phyloP scores from a whole-genome alignment of 2,888 invertebrate genomes.

The Pecten maximus region DNA sequence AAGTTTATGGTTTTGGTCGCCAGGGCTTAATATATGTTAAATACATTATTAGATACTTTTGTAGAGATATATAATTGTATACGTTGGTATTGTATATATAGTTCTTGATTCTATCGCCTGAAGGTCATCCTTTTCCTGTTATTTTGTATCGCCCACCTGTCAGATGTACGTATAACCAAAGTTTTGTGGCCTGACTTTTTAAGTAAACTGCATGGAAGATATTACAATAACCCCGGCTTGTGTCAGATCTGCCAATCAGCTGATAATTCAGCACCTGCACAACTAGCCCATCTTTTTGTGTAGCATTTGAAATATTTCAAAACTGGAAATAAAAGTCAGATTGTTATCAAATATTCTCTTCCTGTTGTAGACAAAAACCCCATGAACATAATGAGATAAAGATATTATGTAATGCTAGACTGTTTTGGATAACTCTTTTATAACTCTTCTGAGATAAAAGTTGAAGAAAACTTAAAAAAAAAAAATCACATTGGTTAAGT shows the following conservation, averaged over 20 bases:
- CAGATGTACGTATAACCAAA: background rate
- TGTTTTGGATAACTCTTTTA: background rate
- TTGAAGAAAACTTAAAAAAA: background rate
- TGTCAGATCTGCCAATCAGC: background rate
- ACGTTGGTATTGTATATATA: no score
- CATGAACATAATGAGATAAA: background rate
- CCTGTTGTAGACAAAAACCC: background rate
- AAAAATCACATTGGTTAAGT: background rate
- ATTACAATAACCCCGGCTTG: background rate
- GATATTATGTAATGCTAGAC: background rate
- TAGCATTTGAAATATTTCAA: conserved; percentile 30
- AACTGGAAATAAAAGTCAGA: conserved; percentile 10
- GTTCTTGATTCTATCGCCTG: no score
- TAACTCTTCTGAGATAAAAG: background rate
- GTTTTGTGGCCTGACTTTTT: background rate
- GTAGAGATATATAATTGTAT: no score
- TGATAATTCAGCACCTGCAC: background rate
- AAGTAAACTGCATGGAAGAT: background rate
- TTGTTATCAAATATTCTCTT: background rate
- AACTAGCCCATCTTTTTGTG: background rate
- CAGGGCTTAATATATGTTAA: no score
- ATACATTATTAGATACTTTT: no score
- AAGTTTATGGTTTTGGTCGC: no score
- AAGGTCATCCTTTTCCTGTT: background rate
- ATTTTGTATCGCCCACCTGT: background rate